Evolutionary conservation across 2,888 invertebrate genomes (phyloP), one percentile per base, ranked within the genome.

Genomic region (Odontothrips loti): DNA sequence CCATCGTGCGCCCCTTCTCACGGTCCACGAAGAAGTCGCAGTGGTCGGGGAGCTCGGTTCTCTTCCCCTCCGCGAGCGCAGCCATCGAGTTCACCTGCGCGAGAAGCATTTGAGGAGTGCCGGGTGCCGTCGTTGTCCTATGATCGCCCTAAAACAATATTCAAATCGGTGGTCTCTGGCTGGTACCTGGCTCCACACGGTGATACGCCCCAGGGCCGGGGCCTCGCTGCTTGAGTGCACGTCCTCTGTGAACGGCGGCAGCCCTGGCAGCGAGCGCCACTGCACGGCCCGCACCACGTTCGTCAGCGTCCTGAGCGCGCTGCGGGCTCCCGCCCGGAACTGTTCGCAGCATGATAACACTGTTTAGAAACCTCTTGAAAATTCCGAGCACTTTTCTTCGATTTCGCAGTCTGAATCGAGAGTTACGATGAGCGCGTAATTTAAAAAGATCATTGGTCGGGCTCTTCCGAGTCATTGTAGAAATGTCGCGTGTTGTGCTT

Each of bases 271-370:
- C 27, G 12, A 27, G 8, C 68, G 68, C 68, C 27, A 75, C 68
- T 75, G 68, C 23, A 27, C 27, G 68, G 27, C 68, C 23, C 68
- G 23, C 23, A 75, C 27, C 68, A 75, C 23, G 68, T 75, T 75
- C 23, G 23, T 27, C 68, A 75, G 68, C 23, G 68, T 75, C 68
- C 27, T 75, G 68, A 75, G n/a, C 1, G 68, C 68, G 68, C 27
- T 12, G 10, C 68, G 68, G 23, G 68, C 68, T 12, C 68, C 68
- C 68, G 68, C 68, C 12, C 68, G 68, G 68, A 75, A 75, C 68
- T 75, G 68, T 1, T 12, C 3, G 34, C 6, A 6, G n/a, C n/a
- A n/a, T n/a, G n/a, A n/a, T n/a, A n/a, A n/a, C n/a, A n/a, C n/a
- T n/a, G n/a, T n/a, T n/a, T n/a, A n/a, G n/a, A n/a, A n/a, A n/a